Percentiles rank a stretch among this genome's conserved stretches.
Evolutionary conservation across 2,113 vertebrate species (phyloP).

Genomic region (Cynocephalus volans): DNA sequence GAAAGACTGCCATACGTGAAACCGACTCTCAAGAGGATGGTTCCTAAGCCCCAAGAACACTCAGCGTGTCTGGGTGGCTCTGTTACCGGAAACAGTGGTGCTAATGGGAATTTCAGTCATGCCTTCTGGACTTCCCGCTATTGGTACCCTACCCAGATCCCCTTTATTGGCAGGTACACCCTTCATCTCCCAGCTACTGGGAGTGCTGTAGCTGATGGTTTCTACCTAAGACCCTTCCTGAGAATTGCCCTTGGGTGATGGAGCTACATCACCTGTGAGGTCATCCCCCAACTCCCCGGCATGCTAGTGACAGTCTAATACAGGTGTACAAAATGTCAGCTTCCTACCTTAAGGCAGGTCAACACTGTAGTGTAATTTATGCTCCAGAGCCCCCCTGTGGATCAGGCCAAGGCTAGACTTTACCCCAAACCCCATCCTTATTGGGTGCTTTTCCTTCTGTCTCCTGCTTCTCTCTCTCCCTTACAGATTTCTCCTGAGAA

Average conservation of each 20-base stretch:
- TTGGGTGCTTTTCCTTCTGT: neutral
- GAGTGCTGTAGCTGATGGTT: neutral
- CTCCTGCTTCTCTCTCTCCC: neutral
- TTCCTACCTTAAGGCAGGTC: neutral
- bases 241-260: neutral
- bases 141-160: neutral
- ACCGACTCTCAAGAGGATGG: neutral
- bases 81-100: neutral
- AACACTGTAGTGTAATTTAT: neutral
- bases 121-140: neutral
- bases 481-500: neutral
- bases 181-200: no score
- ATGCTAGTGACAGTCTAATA: neutral
- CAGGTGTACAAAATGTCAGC: neutral
- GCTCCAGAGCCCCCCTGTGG: neutral
- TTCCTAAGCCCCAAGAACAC: neutral
- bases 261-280: neutral
- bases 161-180: neutral
- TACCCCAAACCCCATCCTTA: neutral
- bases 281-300: no score
- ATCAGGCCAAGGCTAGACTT: neutral
- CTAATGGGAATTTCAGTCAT: neutral
- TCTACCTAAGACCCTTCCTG: neutral
- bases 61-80: neutral
- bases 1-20: neutral